phyloP scores from a whole-genome alignment of 2,888 invertebrate genomes.

The Eilema sororculum region DNA sequence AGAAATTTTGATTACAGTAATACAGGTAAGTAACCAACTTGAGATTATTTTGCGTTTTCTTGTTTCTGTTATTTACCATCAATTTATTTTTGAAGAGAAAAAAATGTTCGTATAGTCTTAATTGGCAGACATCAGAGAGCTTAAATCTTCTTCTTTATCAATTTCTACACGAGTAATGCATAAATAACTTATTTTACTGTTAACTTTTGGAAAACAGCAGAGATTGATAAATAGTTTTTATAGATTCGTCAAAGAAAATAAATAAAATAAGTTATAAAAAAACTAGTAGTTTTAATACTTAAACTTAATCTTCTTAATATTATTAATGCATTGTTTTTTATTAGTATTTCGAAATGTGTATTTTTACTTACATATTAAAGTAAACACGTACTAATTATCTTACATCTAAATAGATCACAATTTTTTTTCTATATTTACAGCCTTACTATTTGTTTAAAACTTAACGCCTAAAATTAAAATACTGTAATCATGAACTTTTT shows the following conservation, averaged over 20 bases:
- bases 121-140: neutral
- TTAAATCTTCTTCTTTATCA: neutral
- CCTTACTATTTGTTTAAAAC: slow-evolving; percentile 63
- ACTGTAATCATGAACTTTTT: slow-evolving; percentile 67
- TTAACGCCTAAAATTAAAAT: slow-evolving; percentile 43
- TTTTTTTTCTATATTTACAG: slow-evolving; percentile 66
- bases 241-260: neutral
- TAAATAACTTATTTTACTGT: neutral
- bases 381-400: neutral
- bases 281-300: neutral
- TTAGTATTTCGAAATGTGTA: neutral
- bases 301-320: slow-evolving; percentile 14
- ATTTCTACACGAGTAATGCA: neutral
- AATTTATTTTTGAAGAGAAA: neutral
- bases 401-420: slow-evolving; percentile 16
- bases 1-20: slow-evolving; percentile 32
- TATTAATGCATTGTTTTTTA: slow-evolving; percentile 30
- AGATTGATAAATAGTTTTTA: neutral
- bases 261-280: slow-evolving; percentile 16
- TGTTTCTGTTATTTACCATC: neutral
- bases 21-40: neutral
- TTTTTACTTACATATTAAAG: neutral
- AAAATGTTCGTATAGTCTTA: neutral
- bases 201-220: neutral
- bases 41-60: neutral